These are phyloP conservation scores for Lithobius niger DNA, from an alignment of 1,140 invertebrate genomes.

Conservation along the genomic window DNA sequence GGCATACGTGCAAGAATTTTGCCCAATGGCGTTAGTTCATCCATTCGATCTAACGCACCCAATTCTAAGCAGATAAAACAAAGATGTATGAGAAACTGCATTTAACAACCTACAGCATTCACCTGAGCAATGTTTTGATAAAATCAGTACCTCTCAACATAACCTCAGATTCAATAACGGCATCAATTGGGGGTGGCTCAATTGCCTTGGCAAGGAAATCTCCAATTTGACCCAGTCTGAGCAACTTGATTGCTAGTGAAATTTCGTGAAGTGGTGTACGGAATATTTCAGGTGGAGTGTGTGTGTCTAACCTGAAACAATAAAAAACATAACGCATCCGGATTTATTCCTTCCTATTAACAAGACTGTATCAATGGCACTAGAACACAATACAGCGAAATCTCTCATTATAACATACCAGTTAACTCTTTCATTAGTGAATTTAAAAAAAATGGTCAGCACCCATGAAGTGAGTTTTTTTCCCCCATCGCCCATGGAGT, in stretches of 20 bases:
- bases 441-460: too few relatives aligned
- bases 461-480: too few relatives aligned
- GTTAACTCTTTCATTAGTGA: too few relatives aligned
- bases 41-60: constrained; percentile 49
- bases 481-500: too few relatives aligned
- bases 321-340: too few relatives aligned
- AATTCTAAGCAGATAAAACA: constrained; percentile 5
- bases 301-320: constrained; percentile 56
- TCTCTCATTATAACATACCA: too few relatives aligned
- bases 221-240: constrained; percentile 75
- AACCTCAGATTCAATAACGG: constrained; percentile 81
- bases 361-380: too few relatives aligned
- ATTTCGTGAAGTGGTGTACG: constrained; percentile 85
- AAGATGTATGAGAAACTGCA: neutral
- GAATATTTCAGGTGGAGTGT: constrained; percentile 91
- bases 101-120: neutral
- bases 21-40: constrained; percentile 78
- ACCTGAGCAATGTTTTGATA: neutral
- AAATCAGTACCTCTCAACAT: constrained; percentile 22
- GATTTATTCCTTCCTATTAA: too few relatives aligned
- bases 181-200: constrained; percentile 83
- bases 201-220: constrained; percentile 88
- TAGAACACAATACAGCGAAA: too few relatives aligned
- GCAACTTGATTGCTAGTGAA: constrained; percentile 65
- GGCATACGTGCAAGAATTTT: constrained; percentile 82